Base-by-base conservation (phyloP, 2,888 invertebrate species). In the Byasa hedistus region DNA sequence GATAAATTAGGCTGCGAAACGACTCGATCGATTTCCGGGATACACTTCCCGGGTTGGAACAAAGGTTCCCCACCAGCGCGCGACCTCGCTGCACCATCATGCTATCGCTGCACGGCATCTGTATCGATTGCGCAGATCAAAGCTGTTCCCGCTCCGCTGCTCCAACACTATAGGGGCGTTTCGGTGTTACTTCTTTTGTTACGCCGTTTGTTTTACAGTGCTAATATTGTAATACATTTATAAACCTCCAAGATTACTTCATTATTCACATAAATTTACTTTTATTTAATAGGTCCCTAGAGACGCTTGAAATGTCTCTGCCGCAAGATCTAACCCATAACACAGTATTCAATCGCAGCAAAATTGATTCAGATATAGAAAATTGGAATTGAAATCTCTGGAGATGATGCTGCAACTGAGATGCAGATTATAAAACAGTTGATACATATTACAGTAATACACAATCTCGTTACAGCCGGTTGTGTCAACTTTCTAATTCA, bases 21-120 rank as follows among this genome's bases (percentile, higher is more conserved):
- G 76, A 75, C 73, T 75, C 75, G 76, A 73, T 75, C 65, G 61
- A 71, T 71, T 81, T 82, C 82, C 82, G 77, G 81, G 81, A 82
- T 78, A 76, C 72, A 72, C 74, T 79, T 79, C 82, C 80, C 65
- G 69, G 48, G 69, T 57, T 59, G 64, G 24, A 32, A 62, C 66
- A 59, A 64, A 63, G 60, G 59, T 63, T 52, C 56, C 39, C 58
- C 65, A 65, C 68, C 68, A 65, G 52, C 54, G 56, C 61, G 62
- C 64, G 56, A 48, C 64, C 58, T 61, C 55, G 60, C 24, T 19
- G 57, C 60, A 44, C 44, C 58, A 63, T 66, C 66, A 56, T 32
- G 36, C 22, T 36, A 61, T 44, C 59, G 3, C 59, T 22, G 24
- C 58, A 19, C 44, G 32, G 8, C 44, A 24, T 27, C 57, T 15